These are phyloP conservation scores for Nomada hirtipes DNA, from an alignment of 2,888 invertebrate genomes.

Conservation along the genomic window DNA sequence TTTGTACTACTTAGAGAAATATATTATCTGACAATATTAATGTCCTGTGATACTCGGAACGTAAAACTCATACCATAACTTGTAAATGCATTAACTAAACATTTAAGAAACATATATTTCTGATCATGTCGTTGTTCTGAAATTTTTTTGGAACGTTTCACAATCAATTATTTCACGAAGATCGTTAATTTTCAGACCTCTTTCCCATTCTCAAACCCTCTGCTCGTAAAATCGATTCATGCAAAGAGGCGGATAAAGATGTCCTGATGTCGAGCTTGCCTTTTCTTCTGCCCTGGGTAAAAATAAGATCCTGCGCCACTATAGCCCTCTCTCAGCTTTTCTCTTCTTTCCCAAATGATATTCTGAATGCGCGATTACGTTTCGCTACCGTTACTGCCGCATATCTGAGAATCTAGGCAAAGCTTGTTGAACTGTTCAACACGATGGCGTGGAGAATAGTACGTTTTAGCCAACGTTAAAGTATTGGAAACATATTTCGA, in stretches of 20 bases:
- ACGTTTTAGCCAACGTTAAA: too few species aligned
- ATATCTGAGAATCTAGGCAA: not conserved
- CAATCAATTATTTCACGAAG: not conserved
- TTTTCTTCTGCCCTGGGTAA: not conserved
- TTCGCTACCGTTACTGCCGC: not conserved
- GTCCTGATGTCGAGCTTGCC: not conserved
- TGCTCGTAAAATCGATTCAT: not conserved
- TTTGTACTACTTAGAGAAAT: too few species aligned
- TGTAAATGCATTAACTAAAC: too few species aligned
- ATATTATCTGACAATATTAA: too few species aligned
- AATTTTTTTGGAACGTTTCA: too few species aligned
- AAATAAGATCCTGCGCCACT: not conserved
- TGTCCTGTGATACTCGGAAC: too few species aligned
- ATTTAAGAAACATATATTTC: too few species aligned
- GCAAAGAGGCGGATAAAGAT: not conserved
- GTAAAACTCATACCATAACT: too few species aligned
- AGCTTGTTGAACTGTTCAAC: not conserved
- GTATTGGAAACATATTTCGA: too few species aligned
- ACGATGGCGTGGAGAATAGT: not conserved
- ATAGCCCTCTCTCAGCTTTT: too few species aligned
- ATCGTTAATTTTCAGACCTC: not conserved
- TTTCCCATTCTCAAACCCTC: not conserved
- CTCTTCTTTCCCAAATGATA: not conserved
- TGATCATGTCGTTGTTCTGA: too few species aligned
- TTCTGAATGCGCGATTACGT: conserved; percentile 9